phyloP scores from a whole-genome alignment of 2,797 vertebrate genomes.

The Danio aesculapii region DNA sequence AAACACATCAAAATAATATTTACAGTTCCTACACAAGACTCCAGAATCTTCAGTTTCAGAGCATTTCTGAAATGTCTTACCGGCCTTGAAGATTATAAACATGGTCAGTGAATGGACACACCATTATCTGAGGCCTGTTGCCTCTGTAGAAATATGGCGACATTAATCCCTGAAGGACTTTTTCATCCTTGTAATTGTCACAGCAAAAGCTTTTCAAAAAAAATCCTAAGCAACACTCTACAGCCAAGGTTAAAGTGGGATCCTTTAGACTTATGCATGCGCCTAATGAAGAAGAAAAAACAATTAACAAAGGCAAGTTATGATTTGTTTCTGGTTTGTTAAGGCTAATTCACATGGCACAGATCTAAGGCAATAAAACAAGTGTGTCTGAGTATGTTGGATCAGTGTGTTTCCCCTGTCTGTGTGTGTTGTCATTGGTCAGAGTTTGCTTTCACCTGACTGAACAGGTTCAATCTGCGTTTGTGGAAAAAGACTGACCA shows the following conservation, averaged over 20 bases:
- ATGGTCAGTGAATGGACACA: constrained; percentile 68
- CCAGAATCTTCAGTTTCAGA: not conserved
- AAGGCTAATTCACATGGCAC: no score
- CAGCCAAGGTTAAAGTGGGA: constrained; percentile 67
- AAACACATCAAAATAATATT: constrained; percentile 11
- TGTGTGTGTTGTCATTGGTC: no score
- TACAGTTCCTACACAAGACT: not conserved
- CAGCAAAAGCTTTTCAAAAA: constrained; percentile 78
- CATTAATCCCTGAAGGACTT: constrained; percentile 72
- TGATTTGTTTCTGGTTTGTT: not conserved
- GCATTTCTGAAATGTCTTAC: constrained; percentile 32
- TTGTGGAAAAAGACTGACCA: no score
- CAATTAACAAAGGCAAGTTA: not conserved
- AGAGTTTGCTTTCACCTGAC: no score
- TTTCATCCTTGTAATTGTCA: constrained; percentile 76
- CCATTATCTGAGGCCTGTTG: constrained; percentile 73
- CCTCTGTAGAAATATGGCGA: constrained; percentile 63
- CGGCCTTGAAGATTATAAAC: constrained; percentile 59
- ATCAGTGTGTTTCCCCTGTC: no score
- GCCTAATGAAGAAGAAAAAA: constrained; percentile 41
- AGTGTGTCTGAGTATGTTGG: no score
- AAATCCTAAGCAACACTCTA: constrained; percentile 73
- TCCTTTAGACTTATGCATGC: constrained; percentile 67
- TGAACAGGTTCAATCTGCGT: no score
- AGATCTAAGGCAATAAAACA: no score